phyloP scores from a whole-genome alignment of 2,888 invertebrate species.

The Pseudoips prasinana region DNA sequence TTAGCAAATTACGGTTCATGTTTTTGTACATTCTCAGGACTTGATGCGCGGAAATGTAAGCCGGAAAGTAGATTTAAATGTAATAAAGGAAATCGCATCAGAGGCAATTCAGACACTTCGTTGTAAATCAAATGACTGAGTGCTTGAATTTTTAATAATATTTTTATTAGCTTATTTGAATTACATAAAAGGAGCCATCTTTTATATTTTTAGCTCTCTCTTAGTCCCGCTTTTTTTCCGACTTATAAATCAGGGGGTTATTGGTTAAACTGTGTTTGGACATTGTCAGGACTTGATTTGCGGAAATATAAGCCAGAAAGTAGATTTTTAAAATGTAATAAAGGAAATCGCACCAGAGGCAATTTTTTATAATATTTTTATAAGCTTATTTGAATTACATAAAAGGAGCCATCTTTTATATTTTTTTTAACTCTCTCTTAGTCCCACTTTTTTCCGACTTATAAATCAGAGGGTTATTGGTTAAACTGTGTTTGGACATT shows the following conservation, averaged over 20 bases:
- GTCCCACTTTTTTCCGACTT: too few relatives aligned
- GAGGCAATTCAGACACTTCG: conserved; percentile 37
- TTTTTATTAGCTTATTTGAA: neutral
- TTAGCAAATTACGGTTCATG: conserved; percentile 77
- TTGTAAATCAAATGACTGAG: conserved; percentile 17
- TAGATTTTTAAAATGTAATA: conserved; percentile 61
- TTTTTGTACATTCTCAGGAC: conserved; percentile 64
- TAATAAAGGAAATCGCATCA: conserved; percentile 48
- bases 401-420: too few relatives aligned
- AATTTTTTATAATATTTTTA: conserved; percentile 1
- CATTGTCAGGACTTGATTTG: conserved; percentile 58
- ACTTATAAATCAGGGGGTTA: too few relatives aligned
- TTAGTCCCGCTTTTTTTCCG: too few relatives aligned
- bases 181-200: too few relatives aligned
- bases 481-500: conserved; percentile 71
- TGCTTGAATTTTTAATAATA: conserved; percentile 5
- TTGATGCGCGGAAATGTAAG: conserved; percentile 62
- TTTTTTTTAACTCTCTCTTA: too few relatives aligned
- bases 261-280: conserved; percentile 73
- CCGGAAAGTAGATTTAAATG: conserved; percentile 56
- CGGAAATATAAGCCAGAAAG: conserved; percentile 58
- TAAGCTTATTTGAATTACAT: too few relatives aligned
- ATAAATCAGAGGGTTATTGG: too few relatives aligned
- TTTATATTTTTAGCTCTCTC: too few relatives aligned
- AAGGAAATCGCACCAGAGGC: conserved; percentile 42